Evolutionary conservation across 2,888 invertebrate species (phyloP), one percentile per base, ranked within the genome.

Genomic region (Tortrix viridana): DNA sequence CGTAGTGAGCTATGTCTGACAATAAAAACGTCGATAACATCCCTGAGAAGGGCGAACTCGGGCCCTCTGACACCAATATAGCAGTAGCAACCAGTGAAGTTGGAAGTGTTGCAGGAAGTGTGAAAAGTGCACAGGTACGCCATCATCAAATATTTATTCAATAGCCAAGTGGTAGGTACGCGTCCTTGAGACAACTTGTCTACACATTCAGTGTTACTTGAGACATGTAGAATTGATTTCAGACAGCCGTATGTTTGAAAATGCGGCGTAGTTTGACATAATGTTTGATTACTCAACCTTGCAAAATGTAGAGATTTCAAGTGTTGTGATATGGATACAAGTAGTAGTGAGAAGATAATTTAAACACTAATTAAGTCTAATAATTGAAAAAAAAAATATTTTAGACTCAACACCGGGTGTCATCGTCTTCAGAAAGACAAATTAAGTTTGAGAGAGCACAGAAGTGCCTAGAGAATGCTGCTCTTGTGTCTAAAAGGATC

Each of bases 391-490:
- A 41, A 41, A 12, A 16, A n/a, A 9, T 18, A 44, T 69, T 74
- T 53, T 68, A 84, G 84, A 77, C 82, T 70, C 72, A 81, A 67
- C 79, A 77, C 59, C 79, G 77, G 38, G 71, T 77, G 46, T 81
- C 85, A 57, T 77, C 84, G 70, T 82, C 89, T 56, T 85, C 90
- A 52, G 92, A 92, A 65, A 84, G 92, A 65, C 90, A 88, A 75
- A 85, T 87, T 6, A 91, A 92, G 69, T 87, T 86, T 75, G 91
- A 92, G 70, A 79, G 88, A 67, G 92, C 92, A 43, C 92, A 92
- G 66, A 91, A 86, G 77, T 91, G 91, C 68, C 79, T 92, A 67
- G 91, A 92, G 79, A 92, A 92, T 90, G 92, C 92, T 65, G 92
- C 89, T 26, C 86, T 90, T 73, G 92, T 92, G 7, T 91, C 92